Evolutionary conservation across 2,113 vertebrate genomes (phyloP).

Genomic region (Galeopterus variegatus): DNA sequence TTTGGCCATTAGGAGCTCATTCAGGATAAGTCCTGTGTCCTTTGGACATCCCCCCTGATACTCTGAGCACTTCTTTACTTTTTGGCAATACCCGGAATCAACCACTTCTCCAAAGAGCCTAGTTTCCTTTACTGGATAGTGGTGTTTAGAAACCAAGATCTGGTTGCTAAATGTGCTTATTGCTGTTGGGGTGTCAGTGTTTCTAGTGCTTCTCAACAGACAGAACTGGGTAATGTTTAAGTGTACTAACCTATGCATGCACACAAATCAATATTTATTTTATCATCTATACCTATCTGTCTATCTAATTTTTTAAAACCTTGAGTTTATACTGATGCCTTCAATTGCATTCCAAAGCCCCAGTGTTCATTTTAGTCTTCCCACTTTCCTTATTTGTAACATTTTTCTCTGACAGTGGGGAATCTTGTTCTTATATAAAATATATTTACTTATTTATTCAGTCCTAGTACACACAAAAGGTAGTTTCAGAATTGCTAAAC

Average conservation of each 20-base stretch:
- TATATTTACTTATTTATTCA: not conserved
- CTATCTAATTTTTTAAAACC: not conserved
- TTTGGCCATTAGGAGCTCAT: not conserved
- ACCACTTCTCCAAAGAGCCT: not conserved
- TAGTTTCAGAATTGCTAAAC: not conserved
- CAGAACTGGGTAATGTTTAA: not conserved
- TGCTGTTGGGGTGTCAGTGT: not conserved
- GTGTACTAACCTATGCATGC: too few relatives aligned
- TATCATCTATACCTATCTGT: not conserved
- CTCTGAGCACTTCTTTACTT: not conserved
- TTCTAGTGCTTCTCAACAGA: not conserved
- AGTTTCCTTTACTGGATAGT: not conserved
- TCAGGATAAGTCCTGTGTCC: not conserved
- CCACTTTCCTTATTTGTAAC: not conserved
- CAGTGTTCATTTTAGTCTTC: not conserved
- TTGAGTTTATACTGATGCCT: not conserved
- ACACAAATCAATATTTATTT: too few relatives aligned
- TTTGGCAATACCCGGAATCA: not conserved
- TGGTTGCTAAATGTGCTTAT: not conserved
- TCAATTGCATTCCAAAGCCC: not conserved
- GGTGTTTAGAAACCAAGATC: not conserved
- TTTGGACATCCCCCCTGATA: not conserved
- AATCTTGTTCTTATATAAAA: not conserved
- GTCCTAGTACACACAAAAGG: not conserved
- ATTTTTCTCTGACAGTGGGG: not conserved